Conservation (phyloP, 2,797 vertebrate genomes). For the Aselliscus stoliczkanus region DNA sequence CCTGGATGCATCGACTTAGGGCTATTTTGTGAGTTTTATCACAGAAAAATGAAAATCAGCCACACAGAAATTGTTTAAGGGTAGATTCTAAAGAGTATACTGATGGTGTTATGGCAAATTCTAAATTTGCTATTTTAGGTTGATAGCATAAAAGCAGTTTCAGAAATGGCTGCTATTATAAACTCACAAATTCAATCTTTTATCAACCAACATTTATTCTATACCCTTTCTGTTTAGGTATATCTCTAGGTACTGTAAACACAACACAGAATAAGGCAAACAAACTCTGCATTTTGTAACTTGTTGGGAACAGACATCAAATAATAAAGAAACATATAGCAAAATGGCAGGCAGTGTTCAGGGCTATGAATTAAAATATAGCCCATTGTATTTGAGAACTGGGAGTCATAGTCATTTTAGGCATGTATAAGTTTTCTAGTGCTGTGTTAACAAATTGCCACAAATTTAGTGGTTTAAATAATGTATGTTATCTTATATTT, state of each 20-base stretch:
- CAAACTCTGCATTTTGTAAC: not conserved
- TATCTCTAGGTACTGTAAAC: not conserved
- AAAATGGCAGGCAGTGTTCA: not conserved
- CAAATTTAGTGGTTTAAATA: not conserved
- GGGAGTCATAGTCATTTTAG: not conserved
- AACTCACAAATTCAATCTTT: slow-evolving; percentile 10
- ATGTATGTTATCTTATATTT: not conserved
- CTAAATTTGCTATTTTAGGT: not conserved
- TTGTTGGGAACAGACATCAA: not conserved
- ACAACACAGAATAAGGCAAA: not conserved
- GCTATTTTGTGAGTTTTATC: slow-evolving; percentile 31
- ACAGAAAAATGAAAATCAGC: not conserved
- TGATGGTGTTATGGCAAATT: not conserved
- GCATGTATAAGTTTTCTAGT: not conserved
- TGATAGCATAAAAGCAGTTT: not conserved
- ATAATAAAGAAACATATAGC: not conserved
- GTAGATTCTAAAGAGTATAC: not conserved
- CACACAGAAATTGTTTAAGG: not conserved
- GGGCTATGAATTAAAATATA: not conserved
- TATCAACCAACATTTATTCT: not conserved
- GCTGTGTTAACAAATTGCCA: not conserved
- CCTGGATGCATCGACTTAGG: not conserved
- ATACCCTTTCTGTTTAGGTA: not conserved
- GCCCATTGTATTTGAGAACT: not conserved
- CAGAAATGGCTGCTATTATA: not conserved